These are phyloP conservation scores for Vultur gryphus DNA, from an alignment of 2,797 vertebrate species.

Conservation along the genomic window DNA sequence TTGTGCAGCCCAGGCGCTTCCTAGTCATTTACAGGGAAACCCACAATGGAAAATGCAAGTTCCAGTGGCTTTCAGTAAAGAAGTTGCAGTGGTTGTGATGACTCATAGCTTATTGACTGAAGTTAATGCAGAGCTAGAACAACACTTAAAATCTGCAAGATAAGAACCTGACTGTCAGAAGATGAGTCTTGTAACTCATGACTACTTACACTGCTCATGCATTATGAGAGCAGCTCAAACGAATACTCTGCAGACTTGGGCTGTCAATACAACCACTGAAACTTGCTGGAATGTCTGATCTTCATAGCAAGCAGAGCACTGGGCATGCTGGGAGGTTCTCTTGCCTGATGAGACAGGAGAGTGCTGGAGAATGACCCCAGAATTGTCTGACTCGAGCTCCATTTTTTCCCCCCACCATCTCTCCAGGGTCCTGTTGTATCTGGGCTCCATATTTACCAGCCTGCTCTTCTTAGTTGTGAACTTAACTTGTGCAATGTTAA, in stretches of 20 bases:
- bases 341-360: background rate
- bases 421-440: constrained; percentile 83
- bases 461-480: constrained; percentile 91
- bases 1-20: background rate
- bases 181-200: constrained; percentile 50
- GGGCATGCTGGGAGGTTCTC: background rate
- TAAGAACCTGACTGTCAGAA: constrained; percentile 52
- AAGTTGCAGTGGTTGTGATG: constrained; percentile 40
- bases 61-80: background rate
- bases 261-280: background rate
- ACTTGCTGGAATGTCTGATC: background rate
- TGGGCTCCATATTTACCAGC: constrained; percentile 85
- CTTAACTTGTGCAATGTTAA: constrained; percentile 88
- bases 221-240: background rate
- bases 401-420: background rate
- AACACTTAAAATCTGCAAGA: constrained; percentile 48
- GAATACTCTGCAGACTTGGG: background rate
- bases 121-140: constrained; percentile 42
- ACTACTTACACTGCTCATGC: constrained; percentile 15
- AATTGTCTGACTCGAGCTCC: background rate
- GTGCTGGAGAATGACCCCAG: background rate
- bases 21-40: background rate
- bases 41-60: background rate
- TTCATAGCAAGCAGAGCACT: background rate
- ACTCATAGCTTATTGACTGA: constrained; percentile 44